phyloP scores from a whole-genome alignment of 2,113 vertebrate genomes.

The Pagrus major region DNA sequence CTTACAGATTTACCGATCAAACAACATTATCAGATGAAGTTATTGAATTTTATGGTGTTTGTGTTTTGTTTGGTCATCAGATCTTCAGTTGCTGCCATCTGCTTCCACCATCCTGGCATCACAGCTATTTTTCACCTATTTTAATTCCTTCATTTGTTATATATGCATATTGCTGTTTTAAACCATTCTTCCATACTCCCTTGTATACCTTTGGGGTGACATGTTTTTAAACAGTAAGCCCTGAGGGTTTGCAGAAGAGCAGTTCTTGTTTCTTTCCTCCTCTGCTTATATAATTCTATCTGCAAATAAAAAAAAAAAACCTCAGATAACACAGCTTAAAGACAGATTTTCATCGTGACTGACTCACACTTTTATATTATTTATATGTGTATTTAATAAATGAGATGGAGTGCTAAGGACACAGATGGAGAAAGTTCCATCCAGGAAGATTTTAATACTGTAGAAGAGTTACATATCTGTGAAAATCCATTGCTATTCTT shows the following conservation, averaged over 20 bases:
- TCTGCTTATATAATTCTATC: conserved; percentile 3
- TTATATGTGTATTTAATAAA: background rate
- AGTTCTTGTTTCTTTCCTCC: background rate
- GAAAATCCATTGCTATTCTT: conserved; percentile 4
- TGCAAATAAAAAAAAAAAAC: conserved; percentile 14
- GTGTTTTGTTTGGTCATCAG: background rate
- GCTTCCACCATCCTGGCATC: conserved; percentile 9
- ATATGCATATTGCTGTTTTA: background rate
- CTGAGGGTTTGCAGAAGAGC: background rate
- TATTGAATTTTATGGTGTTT: background rate
- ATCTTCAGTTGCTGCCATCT: background rate
- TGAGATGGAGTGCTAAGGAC: background rate
- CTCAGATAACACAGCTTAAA: background rate
- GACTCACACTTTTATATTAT: too few relatives aligned
- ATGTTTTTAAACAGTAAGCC: background rate
- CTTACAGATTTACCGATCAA: conserved; percentile 5
- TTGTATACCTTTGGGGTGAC: background rate
- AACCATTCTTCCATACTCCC: background rate
- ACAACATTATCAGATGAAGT: background rate
- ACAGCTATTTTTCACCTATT: background rate
- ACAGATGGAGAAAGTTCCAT: background rate
- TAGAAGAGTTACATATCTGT: background rate
- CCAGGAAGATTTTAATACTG: background rate
- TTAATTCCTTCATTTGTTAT: conserved; percentile 14
- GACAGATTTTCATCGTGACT: too few relatives aligned